phyloP scores from a whole-genome alignment of 1,140 invertebrate species.

The Marisa cornuarietis region DNA sequence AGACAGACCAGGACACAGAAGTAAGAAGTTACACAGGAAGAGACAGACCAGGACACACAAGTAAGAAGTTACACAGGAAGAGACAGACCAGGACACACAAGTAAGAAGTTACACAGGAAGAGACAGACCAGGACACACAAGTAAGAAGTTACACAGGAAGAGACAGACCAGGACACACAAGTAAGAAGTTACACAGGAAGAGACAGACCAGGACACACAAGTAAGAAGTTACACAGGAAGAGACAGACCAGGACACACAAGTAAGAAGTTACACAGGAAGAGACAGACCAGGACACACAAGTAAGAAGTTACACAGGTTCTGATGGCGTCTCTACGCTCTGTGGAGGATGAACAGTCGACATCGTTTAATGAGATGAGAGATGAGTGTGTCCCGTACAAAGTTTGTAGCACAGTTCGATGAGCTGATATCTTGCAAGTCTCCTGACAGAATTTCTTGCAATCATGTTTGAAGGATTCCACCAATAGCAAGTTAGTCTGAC shows the following conservation, averaged over 20 bases:
- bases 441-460: too few species aligned
- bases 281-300: not conserved
- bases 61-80: not conserved
- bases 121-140: not conserved
- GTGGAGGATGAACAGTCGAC: too few species aligned
- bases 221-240: too few species aligned
- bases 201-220: not conserved
- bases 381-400: not conserved
- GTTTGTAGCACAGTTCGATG: not conserved
- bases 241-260: not conserved
- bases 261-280: too few species aligned
- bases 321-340: too few species aligned
- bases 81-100: not conserved
- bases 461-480: too few species aligned
- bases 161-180: not conserved
- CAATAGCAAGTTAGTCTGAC: too few species aligned
- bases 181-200: too few species aligned
- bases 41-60: not conserved
- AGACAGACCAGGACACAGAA: not conserved
- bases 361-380: too few species aligned
- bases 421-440: too few species aligned
- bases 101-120: not conserved
- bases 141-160: not conserved
- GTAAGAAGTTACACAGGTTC: too few species aligned
- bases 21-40: not conserved